Conservation (phyloP, 35 echinoderm and acorn worm genomes). For the Diadema setosum region DNA sequence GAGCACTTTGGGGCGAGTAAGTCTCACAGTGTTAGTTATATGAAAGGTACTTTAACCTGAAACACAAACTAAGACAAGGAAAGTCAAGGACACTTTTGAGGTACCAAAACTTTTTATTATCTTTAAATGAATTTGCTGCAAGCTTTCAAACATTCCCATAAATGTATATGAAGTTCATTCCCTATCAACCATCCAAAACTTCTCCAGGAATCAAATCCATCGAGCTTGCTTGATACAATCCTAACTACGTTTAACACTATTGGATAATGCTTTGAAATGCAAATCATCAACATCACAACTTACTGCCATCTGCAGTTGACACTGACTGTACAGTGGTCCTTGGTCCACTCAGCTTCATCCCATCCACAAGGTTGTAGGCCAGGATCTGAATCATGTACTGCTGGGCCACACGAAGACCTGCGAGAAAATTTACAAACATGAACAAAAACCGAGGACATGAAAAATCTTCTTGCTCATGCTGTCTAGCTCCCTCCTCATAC, state of each 20-base stretch:
- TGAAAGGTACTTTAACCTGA: too few species aligned
- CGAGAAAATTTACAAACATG: not conserved
- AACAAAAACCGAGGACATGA: too few species aligned
- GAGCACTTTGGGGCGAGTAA: too few species aligned
- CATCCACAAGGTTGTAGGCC: constrained; percentile 55
- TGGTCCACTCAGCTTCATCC: constrained; percentile 19
- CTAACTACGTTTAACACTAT: not conserved
- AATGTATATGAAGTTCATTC: not conserved
- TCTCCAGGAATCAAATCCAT: not conserved
- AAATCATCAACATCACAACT: not conserved
- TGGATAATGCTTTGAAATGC: not conserved
- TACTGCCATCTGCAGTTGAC: constrained; percentile 62
- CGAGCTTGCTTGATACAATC: not conserved
- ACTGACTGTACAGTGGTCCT: not conserved
- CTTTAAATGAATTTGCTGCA: too few species aligned
- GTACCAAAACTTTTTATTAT: too few species aligned
- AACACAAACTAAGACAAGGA: too few species aligned
- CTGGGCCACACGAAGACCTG: constrained; percentile 50
- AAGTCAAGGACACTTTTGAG: too few species aligned
- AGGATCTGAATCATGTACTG: constrained; percentile 36
- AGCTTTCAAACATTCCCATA: too few species aligned
- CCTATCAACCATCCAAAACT: not conserved
- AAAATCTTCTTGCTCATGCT: too few species aligned
- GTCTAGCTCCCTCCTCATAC: too few species aligned
- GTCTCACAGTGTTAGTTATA: too few species aligned